phyloP scores from a whole-genome alignment of 53 echinoderm and acorn worm genomes.

The Holothuria scabra region DNA sequence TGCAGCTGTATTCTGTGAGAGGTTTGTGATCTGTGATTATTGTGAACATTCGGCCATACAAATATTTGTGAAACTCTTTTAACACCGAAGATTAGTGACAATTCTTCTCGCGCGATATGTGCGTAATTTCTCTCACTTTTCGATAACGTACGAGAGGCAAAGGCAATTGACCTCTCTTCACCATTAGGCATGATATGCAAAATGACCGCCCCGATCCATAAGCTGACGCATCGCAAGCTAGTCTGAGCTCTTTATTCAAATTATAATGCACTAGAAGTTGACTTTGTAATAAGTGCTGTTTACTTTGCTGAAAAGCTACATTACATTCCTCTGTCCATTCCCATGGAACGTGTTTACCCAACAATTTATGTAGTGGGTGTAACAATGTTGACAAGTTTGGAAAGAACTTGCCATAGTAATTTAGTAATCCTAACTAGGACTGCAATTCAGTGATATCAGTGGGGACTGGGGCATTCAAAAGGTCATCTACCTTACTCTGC shows the following conservation, averaged over 20 bases:
- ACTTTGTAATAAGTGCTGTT: constrained; percentile 46
- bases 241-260: constrained; percentile 48
- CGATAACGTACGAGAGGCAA: constrained; percentile 61
- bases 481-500: neutral
- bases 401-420: constrained; percentile 36
- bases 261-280: constrained; percentile 70
- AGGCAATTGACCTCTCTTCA: constrained; percentile 69
- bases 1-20: neutral
- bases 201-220: constrained; percentile 65
- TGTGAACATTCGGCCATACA: constrained; percentile 60
- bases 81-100: constrained; percentile 49
- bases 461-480: neutral
- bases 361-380: constrained; percentile 57
- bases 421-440: constrained; percentile 35
- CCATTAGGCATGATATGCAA: constrained; percentile 70
- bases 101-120: constrained; percentile 57
- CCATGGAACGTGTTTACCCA: constrained; percentile 57
- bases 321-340: constrained; percentile 56
- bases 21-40: constrained; percentile 68
- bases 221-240: constrained; percentile 63
- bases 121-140: constrained; percentile 62
- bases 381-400: constrained; percentile 30
- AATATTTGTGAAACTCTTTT: constrained; percentile 57
- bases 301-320: constrained; percentile 55
- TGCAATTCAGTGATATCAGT: constrained; percentile 10